phyloP scores from a whole-genome alignment of 2,113 vertebrate genomes.

The Nesogale talazaci region DNA sequence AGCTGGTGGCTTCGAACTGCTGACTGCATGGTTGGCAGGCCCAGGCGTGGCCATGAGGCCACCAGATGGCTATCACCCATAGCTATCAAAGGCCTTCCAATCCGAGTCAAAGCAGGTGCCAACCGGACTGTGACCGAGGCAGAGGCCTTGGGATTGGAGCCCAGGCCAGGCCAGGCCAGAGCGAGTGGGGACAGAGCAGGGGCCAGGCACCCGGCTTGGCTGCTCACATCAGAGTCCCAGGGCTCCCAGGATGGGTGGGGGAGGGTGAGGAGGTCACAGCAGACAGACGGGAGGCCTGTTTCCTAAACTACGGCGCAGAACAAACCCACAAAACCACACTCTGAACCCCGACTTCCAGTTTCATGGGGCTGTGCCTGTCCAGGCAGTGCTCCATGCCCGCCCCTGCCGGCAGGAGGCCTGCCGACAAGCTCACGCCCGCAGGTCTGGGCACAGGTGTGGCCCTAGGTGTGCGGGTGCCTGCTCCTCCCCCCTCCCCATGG shows the following conservation, averaged over 20 bases:
- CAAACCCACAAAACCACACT: background rate
- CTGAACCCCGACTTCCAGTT: accelerated
- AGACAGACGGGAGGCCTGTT: accelerated
- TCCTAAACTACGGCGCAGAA: background rate
- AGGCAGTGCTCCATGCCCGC: background rate
- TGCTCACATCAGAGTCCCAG: background rate
- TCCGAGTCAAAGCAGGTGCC: background rate
- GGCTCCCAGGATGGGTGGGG: background rate
- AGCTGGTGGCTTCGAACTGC: too few relatives aligned
- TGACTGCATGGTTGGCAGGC: too few relatives aligned
- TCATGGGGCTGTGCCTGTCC: background rate
- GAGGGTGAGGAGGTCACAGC: too few relatives aligned
- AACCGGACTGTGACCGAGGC: background rate
- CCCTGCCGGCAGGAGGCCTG: background rate
- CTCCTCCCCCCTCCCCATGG: slow-evolving; percentile 71
- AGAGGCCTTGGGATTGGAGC: accelerated
- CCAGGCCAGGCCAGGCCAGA: accelerated
- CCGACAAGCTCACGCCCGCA: slow-evolving; percentile 53
- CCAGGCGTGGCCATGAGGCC: too few relatives aligned
- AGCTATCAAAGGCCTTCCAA: too few relatives aligned
- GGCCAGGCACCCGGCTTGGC: background rate
- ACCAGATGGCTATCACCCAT: too few relatives aligned
- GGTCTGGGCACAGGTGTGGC: slow-evolving; percentile 74
- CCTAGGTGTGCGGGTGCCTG: slow-evolving; percentile 68
- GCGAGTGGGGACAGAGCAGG: accelerated